Base-by-base conservation (phyloP, 1,140 invertebrate genomes). In the Maconellicoccus hirsutus region DNA sequence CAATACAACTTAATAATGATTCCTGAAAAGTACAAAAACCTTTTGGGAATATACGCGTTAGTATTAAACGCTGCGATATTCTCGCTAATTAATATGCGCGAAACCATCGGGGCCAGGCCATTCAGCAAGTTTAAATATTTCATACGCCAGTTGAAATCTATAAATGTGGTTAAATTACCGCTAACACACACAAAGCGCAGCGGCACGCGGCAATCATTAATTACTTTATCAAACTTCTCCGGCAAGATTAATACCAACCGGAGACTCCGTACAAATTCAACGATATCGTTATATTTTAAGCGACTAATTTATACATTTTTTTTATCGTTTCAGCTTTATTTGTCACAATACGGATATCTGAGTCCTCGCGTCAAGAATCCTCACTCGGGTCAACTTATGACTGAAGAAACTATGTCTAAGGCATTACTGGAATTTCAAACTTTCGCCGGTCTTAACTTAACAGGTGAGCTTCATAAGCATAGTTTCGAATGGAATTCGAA, bases 351-450 rank as follows among this genome's bases (percentile, higher is more conserved):
- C 76, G 93, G 93, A 33, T 95, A 94, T 79, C 80, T 96, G 72
- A 87, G 87, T 74, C 86, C 88, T 39, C 80, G 82, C 27, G 81
- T 84, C 21, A 83, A 83, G 71, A 91, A 91, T 81, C 85, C 88
- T 19, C 84, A 85, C 52, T 90, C 85, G 70, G 84, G 85, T 70
- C 88, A 89, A 21, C 83, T 89, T 42, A 85, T 93, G 75, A 85
- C 89, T 71, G 86, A 90, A 74, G 85, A 89, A 63, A 84, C 82
- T 0, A 78, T 86, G 80, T 82, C 81, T 7, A 83, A 83, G 74
- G 92, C 92, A 4, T 87, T 96, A 70, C 80, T 85, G 63, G 92
- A 95, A 72, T 96, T 95, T 78, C 93, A 95, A 79, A 85, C 86
- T 61, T 95, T 96, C 76, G 92, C 92, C 12, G 92, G 92, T 26